A percentile compares a stretch with the other conserved stretches of the same genome.
These are phyloP conservation scores for Diglossa cyanea DNA, from an alignment of 2,797 vertebrate genomes.

Conservation along the genomic window DNA sequence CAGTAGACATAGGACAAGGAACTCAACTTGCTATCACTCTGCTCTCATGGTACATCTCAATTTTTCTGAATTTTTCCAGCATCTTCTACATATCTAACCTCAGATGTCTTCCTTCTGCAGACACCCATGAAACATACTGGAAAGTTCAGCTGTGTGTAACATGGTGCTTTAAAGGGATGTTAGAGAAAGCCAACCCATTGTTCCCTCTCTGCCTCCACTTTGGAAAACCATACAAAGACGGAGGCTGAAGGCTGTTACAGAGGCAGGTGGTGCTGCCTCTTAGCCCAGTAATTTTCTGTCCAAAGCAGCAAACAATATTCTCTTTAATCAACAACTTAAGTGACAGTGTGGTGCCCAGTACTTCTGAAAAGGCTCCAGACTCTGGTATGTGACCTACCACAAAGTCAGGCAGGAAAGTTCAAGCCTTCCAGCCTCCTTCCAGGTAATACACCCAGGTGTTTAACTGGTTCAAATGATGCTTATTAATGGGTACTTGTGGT, in stretches of 20 bases:
- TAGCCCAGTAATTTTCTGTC: background rate
- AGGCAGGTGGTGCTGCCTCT: background rate
- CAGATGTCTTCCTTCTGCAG: background rate
- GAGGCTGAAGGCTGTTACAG: background rate
- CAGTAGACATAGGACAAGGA: background rate
- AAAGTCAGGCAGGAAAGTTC: background rate
- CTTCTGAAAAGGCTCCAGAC: background rate
- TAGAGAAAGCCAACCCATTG: rapidly evolving
- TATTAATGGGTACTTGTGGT: background rate
- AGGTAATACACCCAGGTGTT: background rate
- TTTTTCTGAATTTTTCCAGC: background rate
- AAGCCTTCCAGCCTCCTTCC: background rate
- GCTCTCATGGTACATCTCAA: background rate
- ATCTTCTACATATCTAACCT: background rate
- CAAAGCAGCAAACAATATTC: background rate
- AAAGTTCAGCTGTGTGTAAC: background rate
- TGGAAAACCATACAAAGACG: background rate
- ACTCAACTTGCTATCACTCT: background rate
- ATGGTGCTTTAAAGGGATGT: background rate
- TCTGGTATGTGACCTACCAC: background rate
- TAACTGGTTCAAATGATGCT: background rate
- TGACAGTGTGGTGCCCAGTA: background rate
- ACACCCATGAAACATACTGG: background rate
- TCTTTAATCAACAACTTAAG: background rate
- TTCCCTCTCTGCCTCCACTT: background rate